Base-by-base conservation (phyloP, 1,140 invertebrate species). In the Penaeus chinensis region DNA sequence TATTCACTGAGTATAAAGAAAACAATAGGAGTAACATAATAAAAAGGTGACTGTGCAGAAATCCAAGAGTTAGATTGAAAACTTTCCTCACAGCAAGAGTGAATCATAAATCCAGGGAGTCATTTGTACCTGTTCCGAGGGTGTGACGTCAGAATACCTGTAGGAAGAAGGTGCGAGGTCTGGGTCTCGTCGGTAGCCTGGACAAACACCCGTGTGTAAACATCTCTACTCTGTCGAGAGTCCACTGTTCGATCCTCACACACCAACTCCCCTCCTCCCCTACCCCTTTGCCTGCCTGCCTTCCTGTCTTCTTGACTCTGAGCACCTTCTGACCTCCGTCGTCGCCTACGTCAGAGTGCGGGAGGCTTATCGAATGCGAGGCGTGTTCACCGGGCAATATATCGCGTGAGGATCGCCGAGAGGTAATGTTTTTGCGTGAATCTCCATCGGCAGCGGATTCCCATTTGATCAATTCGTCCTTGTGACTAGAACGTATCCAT, bases 161-260 rank as follows among this genome's bases (percentile, higher is more conserved):
- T 63, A 81, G n/a, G 32, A 24, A 77, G n/a, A 81, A 76, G 79
- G 85, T 81, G 78, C 54, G 37, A 66, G 69, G n/a, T 24, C 61
- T 69, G 74, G 84, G 84, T 18, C 78, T 66, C 79, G 69, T 65
- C 86, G 24, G 81, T 78, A 87, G 86, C 86, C 71, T 87, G 77
- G 42, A 87, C 86, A 87, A 87, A 87, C 61, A 87, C 24, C 86
- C 69, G 24, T 63, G 71, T 65, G 81, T 69, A 87, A 87, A 87
- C 86, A 82, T 77, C 78, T 81, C 78, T 66, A 76, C 61, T 60
- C 27, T 27, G 16, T 76, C 61, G 37, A 78, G 83, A 24, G 60
- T 76, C 62, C 32, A 24, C 54, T 54, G 54, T 54, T 54, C 54
- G 54, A 11, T 0, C 60, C 60, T 54, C 32, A 54, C 37, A 37